A percentile compares a stretch with the other conserved stretches of the same genome.
Evolutionary conservation across 1,140 invertebrate species (phyloP).

Genomic region (Cardiocondyla obscurior): DNA sequence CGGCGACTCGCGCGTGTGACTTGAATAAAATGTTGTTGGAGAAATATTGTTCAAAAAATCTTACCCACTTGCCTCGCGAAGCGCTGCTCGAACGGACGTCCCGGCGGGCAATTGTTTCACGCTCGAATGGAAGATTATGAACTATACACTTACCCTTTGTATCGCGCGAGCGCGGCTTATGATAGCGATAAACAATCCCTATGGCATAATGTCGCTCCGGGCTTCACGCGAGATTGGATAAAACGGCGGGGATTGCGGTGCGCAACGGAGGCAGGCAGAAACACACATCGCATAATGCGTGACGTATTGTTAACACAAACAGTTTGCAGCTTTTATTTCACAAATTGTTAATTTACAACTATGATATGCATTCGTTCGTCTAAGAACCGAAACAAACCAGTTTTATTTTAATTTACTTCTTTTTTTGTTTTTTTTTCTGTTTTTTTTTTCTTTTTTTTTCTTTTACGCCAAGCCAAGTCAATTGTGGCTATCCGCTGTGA

Average conservation of each 20-base stretch:
- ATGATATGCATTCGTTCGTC: conserved; percentile 93
- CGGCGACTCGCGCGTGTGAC: neutral
- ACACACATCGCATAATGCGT: conserved; percentile 18
- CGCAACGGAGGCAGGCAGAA: conserved; percentile 6
- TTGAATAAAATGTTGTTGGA: neutral
- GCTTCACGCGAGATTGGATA: conserved; percentile 43
- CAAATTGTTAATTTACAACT: conserved; percentile 88
- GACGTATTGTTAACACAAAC: conserved; percentile 82
- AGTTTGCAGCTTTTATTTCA: conserved; percentile 84
- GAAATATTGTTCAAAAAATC: neutral
- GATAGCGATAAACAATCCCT: conserved; percentile 56
- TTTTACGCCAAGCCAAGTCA: conserved; percentile 51
- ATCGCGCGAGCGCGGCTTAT: conserved; percentile 30
- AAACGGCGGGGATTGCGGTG: neutral
- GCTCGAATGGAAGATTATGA: conserved; percentile 46
- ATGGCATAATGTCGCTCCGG: conserved; percentile 43
- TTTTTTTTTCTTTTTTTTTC: no score
- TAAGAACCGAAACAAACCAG: conserved; percentile 86
- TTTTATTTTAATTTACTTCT: conserved; percentile 53
- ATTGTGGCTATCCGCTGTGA: conserved; percentile 40
- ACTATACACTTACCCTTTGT: conserved; percentile 51
- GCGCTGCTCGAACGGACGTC: neutral
- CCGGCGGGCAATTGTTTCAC: conserved; percentile 40
- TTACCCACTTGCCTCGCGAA: neutral
- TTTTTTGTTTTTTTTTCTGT: no score